Evolutionary conservation across 1,140 invertebrate genomes (phyloP).

Genomic region (Zaprionus camerounensis): DNA sequence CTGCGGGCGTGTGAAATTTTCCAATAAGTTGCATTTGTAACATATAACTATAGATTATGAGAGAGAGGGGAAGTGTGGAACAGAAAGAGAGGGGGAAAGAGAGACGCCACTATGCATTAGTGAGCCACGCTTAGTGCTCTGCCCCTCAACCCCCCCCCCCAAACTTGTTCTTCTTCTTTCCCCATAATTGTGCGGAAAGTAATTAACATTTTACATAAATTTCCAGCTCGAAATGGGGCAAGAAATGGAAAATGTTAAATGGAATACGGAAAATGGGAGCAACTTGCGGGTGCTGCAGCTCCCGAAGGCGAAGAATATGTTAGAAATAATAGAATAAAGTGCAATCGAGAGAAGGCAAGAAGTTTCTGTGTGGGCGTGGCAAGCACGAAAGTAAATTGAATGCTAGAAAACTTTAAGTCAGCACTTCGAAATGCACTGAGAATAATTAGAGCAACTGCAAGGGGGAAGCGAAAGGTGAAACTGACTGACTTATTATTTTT

Average conservation of each 20-base stretch:
- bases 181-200: conserved; percentile 68
- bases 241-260: conserved; percentile 10
- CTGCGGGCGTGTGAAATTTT: conserved; percentile 77
- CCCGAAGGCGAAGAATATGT: neutral
- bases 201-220: conserved; percentile 71
- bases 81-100: neutral
- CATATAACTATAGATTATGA: conserved; percentile 25
- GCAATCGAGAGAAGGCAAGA: neutral
- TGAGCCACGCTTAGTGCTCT: neutral
- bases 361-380: neutral
- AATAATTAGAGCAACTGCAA: neutral
- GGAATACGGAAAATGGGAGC: neutral
- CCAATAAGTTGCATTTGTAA: conserved; percentile 70
- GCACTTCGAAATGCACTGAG: conserved; percentile 6
- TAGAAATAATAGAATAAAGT: conserved; percentile 5
- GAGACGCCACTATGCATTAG: neutral
- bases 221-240: conserved; percentile 34
- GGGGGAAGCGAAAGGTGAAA: neutral
- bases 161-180: neutral
- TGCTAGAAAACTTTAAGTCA: neutral
- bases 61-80: too few species aligned
- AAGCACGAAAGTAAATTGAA: neutral
- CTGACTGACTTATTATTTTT: conserved; percentile 6
- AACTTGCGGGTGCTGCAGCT: neutral
- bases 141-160: neutral